These are phyloP conservation scores for Amblyornis subalaris DNA, from an alignment of 2,113 vertebrate genomes.

Conservation along the genomic window DNA sequence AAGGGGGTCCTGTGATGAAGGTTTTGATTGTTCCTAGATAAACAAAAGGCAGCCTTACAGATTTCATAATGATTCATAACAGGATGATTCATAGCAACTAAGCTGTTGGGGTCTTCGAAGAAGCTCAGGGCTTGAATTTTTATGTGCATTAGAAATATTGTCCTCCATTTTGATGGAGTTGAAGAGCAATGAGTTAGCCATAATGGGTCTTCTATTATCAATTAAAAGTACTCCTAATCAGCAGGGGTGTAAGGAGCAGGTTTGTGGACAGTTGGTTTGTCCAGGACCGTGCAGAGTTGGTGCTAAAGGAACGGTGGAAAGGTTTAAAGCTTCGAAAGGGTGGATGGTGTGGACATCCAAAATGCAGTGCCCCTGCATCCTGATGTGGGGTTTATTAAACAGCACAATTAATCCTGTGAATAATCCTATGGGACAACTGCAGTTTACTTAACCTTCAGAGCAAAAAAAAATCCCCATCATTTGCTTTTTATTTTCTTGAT, in stretches of 20 bases:
- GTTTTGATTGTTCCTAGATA: constrained; percentile 29
- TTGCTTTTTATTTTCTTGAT: not conserved
- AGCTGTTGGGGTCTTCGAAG: constrained; percentile 5
- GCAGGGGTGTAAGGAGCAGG: not conserved
- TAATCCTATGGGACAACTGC: not conserved
- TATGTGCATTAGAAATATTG: not conserved
- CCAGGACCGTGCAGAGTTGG: not conserved
- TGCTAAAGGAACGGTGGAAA: not conserved
- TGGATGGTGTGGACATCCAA: fast-evolving
- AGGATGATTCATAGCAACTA: not conserved
- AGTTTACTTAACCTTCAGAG: not conserved
- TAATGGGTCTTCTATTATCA: not conserved
- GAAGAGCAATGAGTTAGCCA: not conserved
- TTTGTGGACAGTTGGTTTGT: not conserved
- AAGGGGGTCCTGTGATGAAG: constrained; percentile 2
- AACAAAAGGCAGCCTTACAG: not conserved
- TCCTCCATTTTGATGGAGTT: not conserved
- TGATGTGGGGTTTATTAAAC: not conserved
- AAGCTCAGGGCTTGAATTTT: not conserved
- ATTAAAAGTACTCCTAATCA: not conserved
- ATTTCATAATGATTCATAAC: constrained; percentile 23
- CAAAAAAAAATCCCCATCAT: not conserved
- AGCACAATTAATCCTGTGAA: not conserved
- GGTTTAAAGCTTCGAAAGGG: not conserved
- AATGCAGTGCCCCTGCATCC: not conserved